Base-by-base conservation (phyloP, 2,797 vertebrate species). In the Cossypha caffra region DNA sequence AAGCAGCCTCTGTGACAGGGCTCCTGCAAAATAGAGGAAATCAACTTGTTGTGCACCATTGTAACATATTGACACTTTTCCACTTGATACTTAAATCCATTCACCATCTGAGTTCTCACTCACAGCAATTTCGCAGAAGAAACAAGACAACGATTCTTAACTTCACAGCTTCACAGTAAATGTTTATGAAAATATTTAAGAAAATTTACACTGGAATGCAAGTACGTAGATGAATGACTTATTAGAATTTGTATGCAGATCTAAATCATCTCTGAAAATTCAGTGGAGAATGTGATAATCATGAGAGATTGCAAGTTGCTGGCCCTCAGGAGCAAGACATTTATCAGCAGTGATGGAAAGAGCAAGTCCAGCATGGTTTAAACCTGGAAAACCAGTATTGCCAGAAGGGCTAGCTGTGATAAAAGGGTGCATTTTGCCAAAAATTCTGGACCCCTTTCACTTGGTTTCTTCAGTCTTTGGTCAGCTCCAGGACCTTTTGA, bases 1-100 rank as follows among this genome's bases (percentile, higher is more conserved):
- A 67, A 31, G 16, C 72, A 63, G 4, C 18, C 24, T 35, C 23
- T 5, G 2, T 1, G 2, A 11, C 3, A 68, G 18, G 3, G 18
- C 13, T 31, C 18, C 0, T 43, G 66, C 54, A 51, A 45, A 84
- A 33, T 0, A 10, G 8, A 55, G 7, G 19, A 62, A 61, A 63
- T 19, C 1, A 48, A 14, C 26, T 76, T 42, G 50, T 26, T 37
- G 45, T 29, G 18, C 24, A 40, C 8, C 24, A 8, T 0, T 19
- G 3, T 9, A 45, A 25, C 14, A 48, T 38, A 29, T 7, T 15
- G 9, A 31, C 19, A 50, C 2, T 8, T 33, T 5, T 7, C 6
- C 5, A 4, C 8, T 5, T 47, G 69, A 69, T 51, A 31, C 61
- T 63, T 57, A 50, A 38, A 51, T 19, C 21, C 35, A 10, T n/a